Conservation (phyloP, 1,140 invertebrate species). For the Bombus breviceps region DNA sequence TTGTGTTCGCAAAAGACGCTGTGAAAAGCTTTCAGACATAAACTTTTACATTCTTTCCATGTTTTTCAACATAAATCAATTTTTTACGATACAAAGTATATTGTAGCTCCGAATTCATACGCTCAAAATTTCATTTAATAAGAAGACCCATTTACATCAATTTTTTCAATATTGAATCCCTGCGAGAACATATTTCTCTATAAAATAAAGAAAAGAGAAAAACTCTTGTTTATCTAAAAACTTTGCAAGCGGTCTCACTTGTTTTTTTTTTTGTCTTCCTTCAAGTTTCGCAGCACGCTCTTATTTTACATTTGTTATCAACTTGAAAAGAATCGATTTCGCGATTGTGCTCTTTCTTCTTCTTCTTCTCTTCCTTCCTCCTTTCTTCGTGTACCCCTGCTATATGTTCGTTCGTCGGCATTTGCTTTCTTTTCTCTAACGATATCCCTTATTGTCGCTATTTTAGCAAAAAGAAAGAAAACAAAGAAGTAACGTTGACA, state of each 20-base stretch:
- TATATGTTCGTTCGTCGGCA: too few relatives aligned
- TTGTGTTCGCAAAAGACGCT: constrained; percentile 6
- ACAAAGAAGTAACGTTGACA: constrained; percentile 48
- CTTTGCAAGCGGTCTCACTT: not conserved
- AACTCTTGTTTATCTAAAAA: not conserved
- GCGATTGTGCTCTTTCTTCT: not conserved
- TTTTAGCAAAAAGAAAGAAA: constrained; percentile 48
- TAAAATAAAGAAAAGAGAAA: not conserved
- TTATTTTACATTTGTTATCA: not conserved
- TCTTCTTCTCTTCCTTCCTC: too few relatives aligned
- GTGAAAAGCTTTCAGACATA: not conserved
- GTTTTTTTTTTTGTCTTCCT: not conserved
- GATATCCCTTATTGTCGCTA: constrained; percentile 54
- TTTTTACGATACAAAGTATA: not conserved
- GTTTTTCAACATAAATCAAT: not conserved
- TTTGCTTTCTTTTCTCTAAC: constrained; percentile 17
- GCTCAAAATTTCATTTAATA: not conserved
- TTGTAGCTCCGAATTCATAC: not conserved
- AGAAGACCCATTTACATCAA: not conserved
- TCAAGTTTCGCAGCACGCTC: not conserved
- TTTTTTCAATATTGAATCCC: not conserved
- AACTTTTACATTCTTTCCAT: not conserved
- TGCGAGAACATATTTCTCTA: not conserved
- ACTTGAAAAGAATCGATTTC: not conserved
- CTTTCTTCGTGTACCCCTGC: not conserved